phyloP scores from a whole-genome alignment of 2,888 invertebrate species.

The Epistrophe grossulariae region DNA sequence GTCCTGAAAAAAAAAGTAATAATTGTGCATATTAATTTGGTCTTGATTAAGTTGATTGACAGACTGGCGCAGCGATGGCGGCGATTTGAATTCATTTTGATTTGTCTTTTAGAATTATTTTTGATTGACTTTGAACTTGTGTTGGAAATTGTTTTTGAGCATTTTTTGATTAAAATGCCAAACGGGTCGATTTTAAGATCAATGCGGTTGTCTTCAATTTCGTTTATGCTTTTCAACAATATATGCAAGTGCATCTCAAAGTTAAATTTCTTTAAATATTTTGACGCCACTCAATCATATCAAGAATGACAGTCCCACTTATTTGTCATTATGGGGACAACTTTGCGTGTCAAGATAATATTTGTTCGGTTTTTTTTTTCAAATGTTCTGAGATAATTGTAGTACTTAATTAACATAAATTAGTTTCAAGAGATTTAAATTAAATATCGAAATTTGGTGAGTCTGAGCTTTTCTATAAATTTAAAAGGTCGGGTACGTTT shows the following conservation, averaged over 20 bases:
- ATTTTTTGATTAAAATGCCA: background rate
- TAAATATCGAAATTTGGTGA: too few species aligned
- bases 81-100: constrained; percentile 5
- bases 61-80: background rate
- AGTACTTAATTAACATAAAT: too few species aligned
- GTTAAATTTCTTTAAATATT: background rate
- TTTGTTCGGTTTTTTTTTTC: too few species aligned
- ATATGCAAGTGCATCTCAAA: constrained; percentile 3
- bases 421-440: too few species aligned
- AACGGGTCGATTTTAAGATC: background rate
- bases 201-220: background rate
- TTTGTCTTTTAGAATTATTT: background rate
- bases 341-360: too few species aligned
- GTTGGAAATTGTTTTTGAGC: background rate
- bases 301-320: constrained; percentile 2
- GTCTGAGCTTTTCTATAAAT: too few species aligned
- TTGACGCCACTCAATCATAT: constrained; percentile 21
- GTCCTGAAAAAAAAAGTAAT: constrained; percentile 47
- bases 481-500: too few species aligned
- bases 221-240: background rate
- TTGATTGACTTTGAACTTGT: constrained; percentile 41
- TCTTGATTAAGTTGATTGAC: constrained; percentile 61
- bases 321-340: background rate
- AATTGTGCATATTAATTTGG: constrained; percentile 55
- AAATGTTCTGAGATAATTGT: too few species aligned